Conservation (phyloP, 2,888 invertebrate genomes). For the Cephus pygmeus region DNA sequence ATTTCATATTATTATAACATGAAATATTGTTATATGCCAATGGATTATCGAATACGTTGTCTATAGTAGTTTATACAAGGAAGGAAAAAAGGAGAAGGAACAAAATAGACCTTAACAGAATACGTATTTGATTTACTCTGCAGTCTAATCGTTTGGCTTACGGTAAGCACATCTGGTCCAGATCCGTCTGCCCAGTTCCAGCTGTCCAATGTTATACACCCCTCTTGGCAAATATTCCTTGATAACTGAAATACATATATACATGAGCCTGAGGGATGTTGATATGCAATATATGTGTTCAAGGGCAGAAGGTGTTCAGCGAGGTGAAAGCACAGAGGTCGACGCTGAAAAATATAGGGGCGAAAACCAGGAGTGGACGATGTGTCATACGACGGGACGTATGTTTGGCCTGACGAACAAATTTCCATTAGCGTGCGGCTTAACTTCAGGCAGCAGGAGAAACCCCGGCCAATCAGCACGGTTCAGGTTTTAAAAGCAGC, state of each 20-base stretch:
- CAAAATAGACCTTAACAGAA: background rate
- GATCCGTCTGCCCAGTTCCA: too few species aligned
- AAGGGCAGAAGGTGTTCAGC: conserved; percentile 17
- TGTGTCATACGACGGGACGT: conserved; percentile 34
- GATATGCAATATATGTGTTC: conserved; percentile 29
- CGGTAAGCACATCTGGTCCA: too few species aligned
- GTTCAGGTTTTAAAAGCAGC: conserved; percentile 28
- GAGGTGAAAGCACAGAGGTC: conserved; percentile 8
- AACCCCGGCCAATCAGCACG: conserved; percentile 32
- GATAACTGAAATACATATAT: conserved; percentile 54
- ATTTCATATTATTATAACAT: too few species aligned
- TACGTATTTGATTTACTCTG: too few species aligned
- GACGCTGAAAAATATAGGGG: background rate
- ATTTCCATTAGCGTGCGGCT: conserved; percentile 44
- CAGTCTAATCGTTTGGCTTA: too few species aligned
- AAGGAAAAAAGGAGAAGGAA: too few species aligned
- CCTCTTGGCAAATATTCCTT: conserved; percentile 37
- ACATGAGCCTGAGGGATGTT: conserved; percentile 49
- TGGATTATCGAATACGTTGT: too few species aligned
- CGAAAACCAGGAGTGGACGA: conserved; percentile 18
- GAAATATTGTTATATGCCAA: too few species aligned
- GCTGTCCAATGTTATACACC: too few species aligned
- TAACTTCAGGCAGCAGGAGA: conserved; percentile 30
- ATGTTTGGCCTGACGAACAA: conserved; percentile 42
- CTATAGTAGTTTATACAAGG: too few species aligned